phyloP scores from a whole-genome alignment of 2,888 invertebrate species.

The Habrosyne pyritoides region DNA sequence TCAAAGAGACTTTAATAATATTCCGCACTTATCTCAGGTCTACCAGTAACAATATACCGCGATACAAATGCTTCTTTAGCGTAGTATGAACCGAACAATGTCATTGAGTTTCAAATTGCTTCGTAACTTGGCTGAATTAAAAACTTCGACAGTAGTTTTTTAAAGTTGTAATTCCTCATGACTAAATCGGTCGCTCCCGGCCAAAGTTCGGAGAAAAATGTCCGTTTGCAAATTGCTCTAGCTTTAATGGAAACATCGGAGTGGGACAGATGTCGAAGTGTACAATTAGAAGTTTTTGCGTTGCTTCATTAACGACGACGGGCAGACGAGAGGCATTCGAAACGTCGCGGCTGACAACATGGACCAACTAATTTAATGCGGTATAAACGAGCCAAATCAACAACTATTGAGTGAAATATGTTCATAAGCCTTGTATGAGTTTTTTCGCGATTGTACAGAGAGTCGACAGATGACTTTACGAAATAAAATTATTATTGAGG shows the following conservation, averaged over 20 bases:
- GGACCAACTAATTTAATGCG: not conserved
- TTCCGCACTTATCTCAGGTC: not conserved
- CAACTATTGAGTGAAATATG: not conserved
- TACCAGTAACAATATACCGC: not conserved
- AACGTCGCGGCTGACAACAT: constrained; percentile 11
- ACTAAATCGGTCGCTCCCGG: constrained; percentile 12
- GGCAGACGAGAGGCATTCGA: constrained; percentile 24
- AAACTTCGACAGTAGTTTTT: not conserved
- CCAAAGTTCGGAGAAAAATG: constrained; percentile 42
- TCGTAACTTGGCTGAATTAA: not conserved
- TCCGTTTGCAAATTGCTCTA: constrained; percentile 48
- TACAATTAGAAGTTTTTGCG: constrained; percentile 64
- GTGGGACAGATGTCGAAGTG: constrained; percentile 47
- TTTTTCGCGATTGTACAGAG: not conserved
- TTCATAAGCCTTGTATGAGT: not conserved
- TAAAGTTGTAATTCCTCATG: constrained; percentile 4
- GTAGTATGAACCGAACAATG: not conserved
- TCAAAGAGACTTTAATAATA: too few species aligned
- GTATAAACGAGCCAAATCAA: constrained; percentile 8
- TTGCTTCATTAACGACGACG: constrained; percentile 60
- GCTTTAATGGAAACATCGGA: constrained; percentile 59
- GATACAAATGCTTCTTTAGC: not conserved
- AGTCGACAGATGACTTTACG: not conserved
- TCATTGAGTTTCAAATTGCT: not conserved
- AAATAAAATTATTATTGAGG: not conserved